Conservation (phyloP, 2,113 vertebrate genomes). For the Pimephales promelas region DNA sequence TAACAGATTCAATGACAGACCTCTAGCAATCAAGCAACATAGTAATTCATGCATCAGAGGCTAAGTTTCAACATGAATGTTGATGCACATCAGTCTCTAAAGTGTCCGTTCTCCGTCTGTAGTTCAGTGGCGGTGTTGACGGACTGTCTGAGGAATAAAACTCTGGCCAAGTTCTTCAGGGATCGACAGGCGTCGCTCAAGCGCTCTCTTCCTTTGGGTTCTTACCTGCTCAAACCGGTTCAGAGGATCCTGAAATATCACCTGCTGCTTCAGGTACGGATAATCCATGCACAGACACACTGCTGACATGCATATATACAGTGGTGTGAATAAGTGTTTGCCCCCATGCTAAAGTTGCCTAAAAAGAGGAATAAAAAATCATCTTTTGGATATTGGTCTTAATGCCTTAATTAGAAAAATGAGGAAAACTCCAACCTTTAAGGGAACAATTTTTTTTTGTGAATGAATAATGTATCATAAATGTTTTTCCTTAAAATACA, state of each 20-base stretch:
- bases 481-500: too few species aligned
- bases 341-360: too few species aligned
- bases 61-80: background rate
- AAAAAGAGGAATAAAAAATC: too few species aligned
- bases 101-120: background rate
- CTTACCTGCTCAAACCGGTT: constrained; percentile 94
- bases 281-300: background rate
- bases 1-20: background rate
- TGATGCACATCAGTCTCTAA: background rate
- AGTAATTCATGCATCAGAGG: background rate
- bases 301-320: too few species aligned
- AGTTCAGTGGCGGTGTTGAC: constrained; percentile 92
- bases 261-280: constrained; percentile 88
- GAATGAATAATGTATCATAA: too few species aligned
- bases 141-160: constrained; percentile 92
- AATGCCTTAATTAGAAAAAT: too few species aligned
- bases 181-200: constrained; percentile 88
- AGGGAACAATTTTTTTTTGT: too few species aligned
- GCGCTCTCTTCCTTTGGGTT: constrained; percentile 88
- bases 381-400: too few species aligned
- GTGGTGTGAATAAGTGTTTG: too few species aligned
- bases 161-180: constrained; percentile 89
- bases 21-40: too few species aligned
- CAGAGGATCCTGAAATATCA: constrained; percentile 99
- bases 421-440: too few species aligned